phyloP scores from a whole-genome alignment of 2,888 invertebrate genomes.

The Tinea semifulvella region DNA sequence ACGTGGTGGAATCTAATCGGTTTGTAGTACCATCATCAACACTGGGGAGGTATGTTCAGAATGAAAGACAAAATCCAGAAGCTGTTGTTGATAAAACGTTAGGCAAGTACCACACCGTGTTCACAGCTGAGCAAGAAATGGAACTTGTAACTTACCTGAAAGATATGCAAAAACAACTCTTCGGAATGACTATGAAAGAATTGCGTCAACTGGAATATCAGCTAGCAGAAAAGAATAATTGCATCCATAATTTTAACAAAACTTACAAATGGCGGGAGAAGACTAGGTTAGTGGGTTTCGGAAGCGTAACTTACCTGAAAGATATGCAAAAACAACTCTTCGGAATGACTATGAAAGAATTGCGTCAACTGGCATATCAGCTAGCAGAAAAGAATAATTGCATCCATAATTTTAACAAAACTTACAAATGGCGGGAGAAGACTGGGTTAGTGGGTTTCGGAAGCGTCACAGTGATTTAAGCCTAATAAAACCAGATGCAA shows the following conservation, averaged over 20 bases:
- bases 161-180: constrained; percentile 7
- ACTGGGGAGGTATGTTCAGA: not conserved
- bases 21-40: not conserved
- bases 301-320: constrained; percentile 14
- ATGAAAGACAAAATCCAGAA: not conserved
- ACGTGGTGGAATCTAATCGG: not conserved
- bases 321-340: constrained; percentile 8
- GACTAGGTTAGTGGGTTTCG: constrained; percentile 20
- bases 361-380: constrained; percentile 13
- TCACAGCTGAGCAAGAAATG: constrained; percentile 1
- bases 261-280: constrained; percentile 15
- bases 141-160: constrained; percentile 8
- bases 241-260: not conserved
- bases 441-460: constrained; percentile 20
- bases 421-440: constrained; percentile 15
- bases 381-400: constrained; percentile 12
- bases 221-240: constrained; percentile 13
- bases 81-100: not conserved
- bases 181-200: constrained; percentile 4
- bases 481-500: constrained; percentile 21
- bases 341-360: constrained; percentile 2
- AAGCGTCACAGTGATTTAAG: constrained; percentile 21
- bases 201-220: constrained; percentile 12
- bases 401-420: not conserved
- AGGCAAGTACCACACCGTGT: constrained; percentile 5